Percentiles rank a stretch among this genome's conserved stretches.
Evolutionary conservation across 1,140 invertebrate species (phyloP).

Genomic region (Drosophila watanabei): DNA sequence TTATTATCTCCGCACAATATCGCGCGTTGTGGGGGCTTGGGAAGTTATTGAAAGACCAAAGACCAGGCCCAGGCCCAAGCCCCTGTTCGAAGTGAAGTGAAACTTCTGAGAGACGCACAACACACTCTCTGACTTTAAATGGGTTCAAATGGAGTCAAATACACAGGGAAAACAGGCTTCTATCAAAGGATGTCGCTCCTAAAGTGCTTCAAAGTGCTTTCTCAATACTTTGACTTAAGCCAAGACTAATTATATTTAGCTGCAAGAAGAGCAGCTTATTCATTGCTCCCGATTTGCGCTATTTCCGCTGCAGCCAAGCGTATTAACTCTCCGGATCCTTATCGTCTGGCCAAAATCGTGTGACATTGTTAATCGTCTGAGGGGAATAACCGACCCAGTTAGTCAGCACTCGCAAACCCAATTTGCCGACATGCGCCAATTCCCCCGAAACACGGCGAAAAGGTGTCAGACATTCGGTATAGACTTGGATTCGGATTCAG

Average conservation of each 20-base stretch:
- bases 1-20: slow-evolving; percentile 54
- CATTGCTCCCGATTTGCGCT: neutral
- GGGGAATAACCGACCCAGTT: slow-evolving; percentile 43
- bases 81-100: slow-evolving; percentile 13
- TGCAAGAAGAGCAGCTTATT: neutral
- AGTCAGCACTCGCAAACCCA: slow-evolving; percentile 27
- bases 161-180: neutral
- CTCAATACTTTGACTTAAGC: neutral
- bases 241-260: slow-evolving; percentile 3
- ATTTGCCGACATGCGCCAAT: slow-evolving; percentile 62
- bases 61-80: slow-evolving; percentile 32
- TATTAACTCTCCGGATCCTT: neutral
- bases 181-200: neutral
- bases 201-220: neutral
- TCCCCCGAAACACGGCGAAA: slow-evolving; percentile 42
- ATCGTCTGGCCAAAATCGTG: slow-evolving; percentile 39
- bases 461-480: slow-evolving; percentile 71
- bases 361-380: slow-evolving; percentile 34
- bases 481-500: slow-evolving; percentile 5
- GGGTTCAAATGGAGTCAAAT: slow-evolving; percentile 32
- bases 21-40: slow-evolving; percentile 70
- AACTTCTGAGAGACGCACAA: slow-evolving; percentile 44
- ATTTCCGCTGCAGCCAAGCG: slow-evolving; percentile 1
- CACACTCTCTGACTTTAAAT: slow-evolving; percentile 5
- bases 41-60: slow-evolving; percentile 69